phyloP scores from a whole-genome alignment of 2,888 invertebrate genomes.

The Coelinius sp. region DNA sequence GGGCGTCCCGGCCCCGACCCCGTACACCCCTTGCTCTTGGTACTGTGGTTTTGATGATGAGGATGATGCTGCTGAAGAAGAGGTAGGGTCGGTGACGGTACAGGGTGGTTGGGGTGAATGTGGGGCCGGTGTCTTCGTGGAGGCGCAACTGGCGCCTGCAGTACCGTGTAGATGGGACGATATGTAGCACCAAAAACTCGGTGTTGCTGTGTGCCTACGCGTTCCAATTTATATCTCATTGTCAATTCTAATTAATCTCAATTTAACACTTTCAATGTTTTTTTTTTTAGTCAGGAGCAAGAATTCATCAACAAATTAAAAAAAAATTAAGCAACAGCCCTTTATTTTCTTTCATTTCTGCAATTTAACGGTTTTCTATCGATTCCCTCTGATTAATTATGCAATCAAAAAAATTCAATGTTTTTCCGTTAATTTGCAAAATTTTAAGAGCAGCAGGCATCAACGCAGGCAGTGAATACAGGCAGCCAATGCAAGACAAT shows the following conservation, averaged over 20 bases:
- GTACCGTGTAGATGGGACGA: constrained; percentile 68
- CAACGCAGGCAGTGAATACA: constrained; percentile 21
- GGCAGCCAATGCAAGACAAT: constrained; percentile 25
- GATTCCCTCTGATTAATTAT: too few relatives aligned
- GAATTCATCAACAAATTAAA: not conserved
- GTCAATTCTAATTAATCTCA: constrained; percentile 15
- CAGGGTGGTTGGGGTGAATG: constrained; percentile 52
- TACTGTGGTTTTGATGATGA: constrained; percentile 52
- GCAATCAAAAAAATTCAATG: too few relatives aligned
- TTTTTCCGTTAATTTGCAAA: constrained; percentile 6
- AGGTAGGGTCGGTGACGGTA: constrained; percentile 42
- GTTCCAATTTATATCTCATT: constrained; percentile 36
- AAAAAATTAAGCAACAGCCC: constrained; percentile 11
- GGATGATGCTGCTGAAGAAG: constrained; percentile 50
- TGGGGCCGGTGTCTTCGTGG: constrained; percentile 66
- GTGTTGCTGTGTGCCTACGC: constrained; percentile 67
- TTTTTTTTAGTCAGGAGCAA: not conserved
- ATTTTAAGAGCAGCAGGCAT: not conserved
- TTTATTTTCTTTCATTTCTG: not conserved
- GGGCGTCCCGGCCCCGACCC: constrained; percentile 60
- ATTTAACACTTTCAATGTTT: too few relatives aligned
- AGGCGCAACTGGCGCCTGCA: constrained; percentile 64
- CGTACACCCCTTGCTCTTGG: constrained; percentile 52
- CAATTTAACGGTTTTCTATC: constrained; percentile 8
- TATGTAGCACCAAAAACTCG: constrained; percentile 70